phyloP scores from a whole-genome alignment of 2,888 invertebrate genomes.

The Cephus runcator region DNA sequence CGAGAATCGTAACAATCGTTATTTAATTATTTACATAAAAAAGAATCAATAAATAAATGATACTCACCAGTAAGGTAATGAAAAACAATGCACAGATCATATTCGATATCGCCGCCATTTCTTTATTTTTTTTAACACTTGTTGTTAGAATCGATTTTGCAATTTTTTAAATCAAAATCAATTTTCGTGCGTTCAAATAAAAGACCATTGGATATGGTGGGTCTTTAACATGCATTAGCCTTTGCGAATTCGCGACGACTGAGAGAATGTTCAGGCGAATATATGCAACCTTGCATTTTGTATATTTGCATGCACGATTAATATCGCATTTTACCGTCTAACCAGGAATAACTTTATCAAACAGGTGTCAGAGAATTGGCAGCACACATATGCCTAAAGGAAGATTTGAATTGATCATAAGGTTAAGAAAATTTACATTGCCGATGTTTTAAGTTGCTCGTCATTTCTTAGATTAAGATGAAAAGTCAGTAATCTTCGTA shows the following conservation, averaged over 20 bases:
- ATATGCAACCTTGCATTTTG: background rate
- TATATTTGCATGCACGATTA: background rate
- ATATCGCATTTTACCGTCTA: background rate
- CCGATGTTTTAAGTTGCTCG: background rate
- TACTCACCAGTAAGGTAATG: background rate
- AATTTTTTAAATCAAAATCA: background rate
- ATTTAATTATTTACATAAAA: background rate
- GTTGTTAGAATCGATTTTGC: background rate
- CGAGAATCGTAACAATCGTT: background rate
- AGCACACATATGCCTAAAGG: background rate
- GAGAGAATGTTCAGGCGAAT: background rate
- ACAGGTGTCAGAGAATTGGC: background rate
- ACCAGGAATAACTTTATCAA: background rate
- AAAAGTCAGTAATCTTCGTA: conserved; percentile 23
- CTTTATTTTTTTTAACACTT: background rate
- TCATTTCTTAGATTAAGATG: background rate
- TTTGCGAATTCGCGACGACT: background rate
- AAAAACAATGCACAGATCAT: background rate
- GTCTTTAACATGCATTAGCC: background rate
- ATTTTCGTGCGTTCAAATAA: background rate
- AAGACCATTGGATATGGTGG: background rate
- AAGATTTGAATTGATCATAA: background rate
- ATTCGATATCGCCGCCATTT: background rate
- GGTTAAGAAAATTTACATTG: background rate
- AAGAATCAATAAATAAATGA: background rate